Evolutionary conservation across 2,113 vertebrate species (phyloP).

Genomic region (Vidua macroura): DNA sequence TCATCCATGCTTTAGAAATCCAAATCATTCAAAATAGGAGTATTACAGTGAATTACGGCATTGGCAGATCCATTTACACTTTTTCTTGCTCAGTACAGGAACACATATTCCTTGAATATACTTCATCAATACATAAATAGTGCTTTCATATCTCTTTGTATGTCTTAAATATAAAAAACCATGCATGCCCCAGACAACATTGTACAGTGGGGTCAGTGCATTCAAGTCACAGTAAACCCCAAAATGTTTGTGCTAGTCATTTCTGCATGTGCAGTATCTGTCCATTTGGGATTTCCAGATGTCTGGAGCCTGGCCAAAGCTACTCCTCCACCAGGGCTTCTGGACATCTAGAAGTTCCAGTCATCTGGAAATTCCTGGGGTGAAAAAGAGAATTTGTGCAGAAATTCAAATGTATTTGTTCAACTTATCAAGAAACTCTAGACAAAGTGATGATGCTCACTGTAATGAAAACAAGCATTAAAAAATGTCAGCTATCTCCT

Average conservation of each 20-base stretch:
- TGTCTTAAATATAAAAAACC: neutral
- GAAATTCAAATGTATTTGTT: neutral
- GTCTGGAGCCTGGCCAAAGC: neutral
- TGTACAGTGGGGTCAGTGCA: neutral
- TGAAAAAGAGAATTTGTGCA: neutral
- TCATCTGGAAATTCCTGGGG: neutral
- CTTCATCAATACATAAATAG: neutral
- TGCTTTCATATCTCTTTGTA: neutral
- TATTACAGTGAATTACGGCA: neutral
- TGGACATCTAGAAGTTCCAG: neutral
- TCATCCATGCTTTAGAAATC: neutral
- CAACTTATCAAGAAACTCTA: neutral
- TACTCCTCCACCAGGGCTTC: neutral
- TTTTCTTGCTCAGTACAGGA: neutral
- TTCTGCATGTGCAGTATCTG: neutral
- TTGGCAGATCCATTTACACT: neutral
- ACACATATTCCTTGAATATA: neutral
- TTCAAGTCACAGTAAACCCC: neutral
- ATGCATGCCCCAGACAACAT: neutral
- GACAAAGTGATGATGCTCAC: neutral
- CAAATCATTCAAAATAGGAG: neutral
- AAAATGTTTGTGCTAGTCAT: neutral
- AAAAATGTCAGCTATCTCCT: neutral
- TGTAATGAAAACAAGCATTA: neutral
- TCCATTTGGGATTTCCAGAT: neutral